Base-by-base conservation (phyloP, 2,113 vertebrate species). In the Callaeas wilsoni region DNA sequence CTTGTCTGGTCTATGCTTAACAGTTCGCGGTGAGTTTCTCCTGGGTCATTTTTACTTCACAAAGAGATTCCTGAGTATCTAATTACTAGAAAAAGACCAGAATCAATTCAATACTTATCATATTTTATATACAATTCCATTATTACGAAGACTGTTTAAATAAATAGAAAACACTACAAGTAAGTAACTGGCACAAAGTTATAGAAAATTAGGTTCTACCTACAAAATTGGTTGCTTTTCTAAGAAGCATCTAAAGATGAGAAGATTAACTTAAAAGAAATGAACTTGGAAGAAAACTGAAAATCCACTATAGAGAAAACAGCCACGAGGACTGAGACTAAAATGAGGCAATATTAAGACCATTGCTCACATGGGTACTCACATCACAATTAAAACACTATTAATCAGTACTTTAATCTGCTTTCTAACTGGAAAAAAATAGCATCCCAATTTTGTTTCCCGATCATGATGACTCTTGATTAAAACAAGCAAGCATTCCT, bases 391-490 rank as follows among this genome's bases (percentile, higher is more conserved):
- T 77, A 16, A 55, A 69, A 37, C 4, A 12, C 8, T 9, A 22
- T 9, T 16, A 3, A 57, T 32, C 39, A 23, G 32, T 29, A 79
- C 20, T 16, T 44, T 12, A 15, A 65, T 16, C 67, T 42, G 32
- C 27, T 39, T 21, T 15, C 14, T 30, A 62, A 42, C 9, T 17
- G 37, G 75, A 52, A 67, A 33, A 70, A 70, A 56, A 3, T 16
- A 13, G 4, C 46, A 27, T 23, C 56, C 42, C 14, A 0, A 26
- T 67, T 80, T 53, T 35, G 35, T 37, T 87, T 60, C 81, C 63
- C 1, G 0, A 16, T 27, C 9, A 0, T 3, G 30, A 52, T 4
- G 29, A 42, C 7, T 4, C 32, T 32, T 4, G 27, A 26, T 19
- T 30, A 39, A 62, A 89, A 65, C n/a, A 73, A 60, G 22, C 22